A percentile compares a stretch with the other conserved stretches of the same genome.
Conservation (phyloP, 2,888 invertebrate genomes). For the Hololepta plana region DNA sequence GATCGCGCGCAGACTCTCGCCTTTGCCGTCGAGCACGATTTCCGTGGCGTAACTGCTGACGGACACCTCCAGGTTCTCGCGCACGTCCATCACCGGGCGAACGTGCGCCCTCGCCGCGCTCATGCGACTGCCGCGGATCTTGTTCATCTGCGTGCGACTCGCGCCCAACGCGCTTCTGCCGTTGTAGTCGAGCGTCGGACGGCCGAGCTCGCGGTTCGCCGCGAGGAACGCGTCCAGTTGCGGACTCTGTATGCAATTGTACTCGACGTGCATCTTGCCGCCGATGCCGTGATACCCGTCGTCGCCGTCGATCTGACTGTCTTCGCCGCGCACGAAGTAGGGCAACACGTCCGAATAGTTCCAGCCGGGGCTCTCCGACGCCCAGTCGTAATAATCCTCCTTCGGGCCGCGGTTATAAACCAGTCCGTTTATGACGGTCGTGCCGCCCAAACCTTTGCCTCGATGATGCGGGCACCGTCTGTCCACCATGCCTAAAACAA, state of each 20-base stretch:
- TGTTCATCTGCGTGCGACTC: slow-evolving; percentile 45
- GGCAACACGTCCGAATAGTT: slow-evolving; percentile 46
- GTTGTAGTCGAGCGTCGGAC: slow-evolving; percentile 50
- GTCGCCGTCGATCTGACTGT: slow-evolving; percentile 38
- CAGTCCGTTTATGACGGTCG: slow-evolving; percentile 65
- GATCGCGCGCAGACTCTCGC: slow-evolving; percentile 35
- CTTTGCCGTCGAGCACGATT: slow-evolving; percentile 40
- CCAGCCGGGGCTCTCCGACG: slow-evolving; percentile 61
- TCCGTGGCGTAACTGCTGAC: slow-evolving; percentile 48
- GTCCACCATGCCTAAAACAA: not conserved
- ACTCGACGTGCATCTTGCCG: slow-evolving; percentile 47
- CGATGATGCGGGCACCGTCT: slow-evolving; percentile 29
- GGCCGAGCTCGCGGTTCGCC: slow-evolving; percentile 48
- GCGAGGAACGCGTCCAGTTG: slow-evolving; percentile 41
- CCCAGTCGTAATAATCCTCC: slow-evolving; percentile 61
- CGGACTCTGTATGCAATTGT: slow-evolving; percentile 38
- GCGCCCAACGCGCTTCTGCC: slow-evolving; percentile 43
- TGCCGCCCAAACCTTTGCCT: slow-evolving; percentile 61
- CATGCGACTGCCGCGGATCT: slow-evolving; percentile 49
- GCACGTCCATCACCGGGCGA: slow-evolving; percentile 38
- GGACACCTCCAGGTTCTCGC: slow-evolving; percentile 49
- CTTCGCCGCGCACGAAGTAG: slow-evolving; percentile 59
- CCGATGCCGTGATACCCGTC: slow-evolving; percentile 43
- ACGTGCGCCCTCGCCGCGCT: slow-evolving; percentile 62
- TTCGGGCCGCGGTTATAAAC: slow-evolving; percentile 60